Percentiles rank a stretch among this genome's conserved stretches.
Conservation (phyloP, 2,797 vertebrate genomes). For the Tadarida brasiliensis region DNA sequence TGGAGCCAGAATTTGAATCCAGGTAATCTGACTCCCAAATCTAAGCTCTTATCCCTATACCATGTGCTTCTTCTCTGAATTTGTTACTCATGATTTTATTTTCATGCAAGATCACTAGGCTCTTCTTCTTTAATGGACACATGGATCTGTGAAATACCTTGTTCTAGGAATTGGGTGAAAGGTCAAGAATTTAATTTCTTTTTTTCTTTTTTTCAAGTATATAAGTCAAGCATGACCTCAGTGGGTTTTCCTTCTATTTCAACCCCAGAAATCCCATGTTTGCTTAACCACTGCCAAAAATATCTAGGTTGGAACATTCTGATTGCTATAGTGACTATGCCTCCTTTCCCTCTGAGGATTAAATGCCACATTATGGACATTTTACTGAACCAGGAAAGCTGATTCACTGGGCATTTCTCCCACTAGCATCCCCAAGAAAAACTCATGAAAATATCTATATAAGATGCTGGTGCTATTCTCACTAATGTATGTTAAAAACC, state of each 20-base stretch:
- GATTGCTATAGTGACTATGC: not conserved
- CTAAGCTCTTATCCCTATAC: not conserved
- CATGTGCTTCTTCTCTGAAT: not conserved
- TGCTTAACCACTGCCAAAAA: slow-evolving; percentile 8
- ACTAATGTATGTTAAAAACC: not conserved
- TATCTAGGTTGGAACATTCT: not conserved
- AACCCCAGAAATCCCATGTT: not conserved
- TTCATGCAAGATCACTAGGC: not conserved
- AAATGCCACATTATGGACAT: not conserved
- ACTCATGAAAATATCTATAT: not conserved
- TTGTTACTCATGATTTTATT: not conserved
- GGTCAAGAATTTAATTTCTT: slow-evolving; percentile 48
- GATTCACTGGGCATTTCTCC: not conserved
- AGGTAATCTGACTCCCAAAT: not conserved
- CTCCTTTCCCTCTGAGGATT: not conserved
- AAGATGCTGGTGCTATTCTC: not conserved
- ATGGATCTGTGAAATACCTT: slow-evolving; percentile 22
- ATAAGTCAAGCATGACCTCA: not conserved
- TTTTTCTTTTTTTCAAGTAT: not conserved
- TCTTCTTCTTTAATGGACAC: not conserved
- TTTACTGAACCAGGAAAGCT: not conserved
- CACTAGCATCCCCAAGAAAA: not conserved
- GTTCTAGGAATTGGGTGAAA: slow-evolving; percentile 4
- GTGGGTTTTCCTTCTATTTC: not conserved
- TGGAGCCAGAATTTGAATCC: not conserved